Percentiles rank a stretch among this genome's conserved stretches.
Conservation (phyloP, 2,888 invertebrate genomes). For the Drosophila testacea region DNA sequence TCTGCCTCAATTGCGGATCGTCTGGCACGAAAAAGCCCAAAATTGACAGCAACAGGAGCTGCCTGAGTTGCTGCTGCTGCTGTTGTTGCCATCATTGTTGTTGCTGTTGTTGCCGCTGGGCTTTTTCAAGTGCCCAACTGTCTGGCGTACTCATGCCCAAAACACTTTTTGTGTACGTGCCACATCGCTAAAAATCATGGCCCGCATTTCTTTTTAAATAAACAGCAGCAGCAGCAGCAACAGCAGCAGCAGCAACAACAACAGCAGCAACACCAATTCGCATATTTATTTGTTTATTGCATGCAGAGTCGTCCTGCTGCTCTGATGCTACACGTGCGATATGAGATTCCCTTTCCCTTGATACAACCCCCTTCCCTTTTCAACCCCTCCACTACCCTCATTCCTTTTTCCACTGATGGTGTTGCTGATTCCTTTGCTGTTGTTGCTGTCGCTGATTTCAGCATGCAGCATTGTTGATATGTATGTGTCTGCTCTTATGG, state of each 20-base stretch:
- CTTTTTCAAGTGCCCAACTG: slow-evolving; percentile 71
- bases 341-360: slow-evolving; percentile 18
- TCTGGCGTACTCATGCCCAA: slow-evolving; percentile 58
- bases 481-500: slow-evolving; percentile 39
- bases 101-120: slow-evolving; percentile 44
- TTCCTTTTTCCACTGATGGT: slow-evolving; percentile 42
- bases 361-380: neutral
- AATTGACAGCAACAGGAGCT: slow-evolving; percentile 76
- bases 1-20: slow-evolving; percentile 43
- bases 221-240: slow-evolving; percentile 53
- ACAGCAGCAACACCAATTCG: slow-evolving; percentile 54
- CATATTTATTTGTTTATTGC: slow-evolving; percentile 79
- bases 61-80: slow-evolving; percentile 24
- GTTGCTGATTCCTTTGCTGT: slow-evolving; percentile 45
- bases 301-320: slow-evolving; percentile 45
- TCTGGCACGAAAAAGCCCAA: slow-evolving; percentile 53
- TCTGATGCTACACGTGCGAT: slow-evolving; percentile 57
- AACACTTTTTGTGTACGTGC: slow-evolving; percentile 67
- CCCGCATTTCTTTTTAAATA: slow-evolving; percentile 75
- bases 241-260: slow-evolving; percentile 57
- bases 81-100: slow-evolving; percentile 24
- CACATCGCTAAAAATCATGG: slow-evolving; percentile 78
- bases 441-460: slow-evolving; percentile 26
- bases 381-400: neutral
- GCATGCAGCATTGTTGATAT: slow-evolving; percentile 5